Percentiles rank a stretch among this genome's conserved stretches.
phyloP scores from a whole-genome alignment of 2,888 invertebrate species.

The Piscicola geometra region DNA sequence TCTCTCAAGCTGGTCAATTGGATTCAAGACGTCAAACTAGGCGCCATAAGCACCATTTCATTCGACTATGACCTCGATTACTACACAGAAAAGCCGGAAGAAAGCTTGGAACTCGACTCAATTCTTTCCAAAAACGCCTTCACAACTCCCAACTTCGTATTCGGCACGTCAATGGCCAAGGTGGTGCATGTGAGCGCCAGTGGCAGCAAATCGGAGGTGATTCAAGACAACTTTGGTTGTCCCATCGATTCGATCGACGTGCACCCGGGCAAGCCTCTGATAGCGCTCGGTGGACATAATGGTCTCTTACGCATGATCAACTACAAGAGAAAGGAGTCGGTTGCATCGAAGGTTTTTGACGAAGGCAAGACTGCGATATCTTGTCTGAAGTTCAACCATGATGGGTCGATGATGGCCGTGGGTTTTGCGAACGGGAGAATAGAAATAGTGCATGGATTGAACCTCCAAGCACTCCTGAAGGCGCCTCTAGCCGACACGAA shows the following conservation, averaged over 20 bases:
- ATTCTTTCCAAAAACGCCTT: slow-evolving; percentile 53
- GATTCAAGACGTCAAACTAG: slow-evolving; percentile 55
- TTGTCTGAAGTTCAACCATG: slow-evolving; percentile 21
- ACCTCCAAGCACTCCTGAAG: slow-evolving; percentile 50
- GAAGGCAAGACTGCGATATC: background rate
- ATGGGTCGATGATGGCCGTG: slow-evolving; percentile 32
- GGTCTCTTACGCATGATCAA: slow-evolving; percentile 26
- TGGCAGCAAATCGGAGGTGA: slow-evolving; percentile 52
- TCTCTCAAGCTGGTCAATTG: slow-evolving; percentile 55
- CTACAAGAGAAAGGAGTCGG: slow-evolving; percentile 1
- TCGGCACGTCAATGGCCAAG: slow-evolving; percentile 53
- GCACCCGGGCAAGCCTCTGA: slow-evolving; percentile 18
- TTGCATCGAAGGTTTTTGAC: slow-evolving; percentile 25
- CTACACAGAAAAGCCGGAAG: slow-evolving; percentile 34
- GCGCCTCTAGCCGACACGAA: slow-evolving; percentile 53
- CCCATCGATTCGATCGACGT: slow-evolving; percentile 22
- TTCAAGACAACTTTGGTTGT: slow-evolving; percentile 29
- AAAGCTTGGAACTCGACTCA: slow-evolving; percentile 52
- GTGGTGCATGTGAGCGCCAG: slow-evolving; percentile 53
- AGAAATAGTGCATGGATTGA: slow-evolving; percentile 52
- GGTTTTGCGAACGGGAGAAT: slow-evolving; percentile 48
- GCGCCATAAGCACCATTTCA: slow-evolving; percentile 53
- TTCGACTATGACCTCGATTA: slow-evolving; percentile 48
- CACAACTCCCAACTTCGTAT: slow-evolving; percentile 53
- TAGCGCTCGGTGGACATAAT: slow-evolving; percentile 19